Base-by-base conservation (phyloP, 23 tunicate species). In the Oikopleura vanhoeffeni region DNA sequence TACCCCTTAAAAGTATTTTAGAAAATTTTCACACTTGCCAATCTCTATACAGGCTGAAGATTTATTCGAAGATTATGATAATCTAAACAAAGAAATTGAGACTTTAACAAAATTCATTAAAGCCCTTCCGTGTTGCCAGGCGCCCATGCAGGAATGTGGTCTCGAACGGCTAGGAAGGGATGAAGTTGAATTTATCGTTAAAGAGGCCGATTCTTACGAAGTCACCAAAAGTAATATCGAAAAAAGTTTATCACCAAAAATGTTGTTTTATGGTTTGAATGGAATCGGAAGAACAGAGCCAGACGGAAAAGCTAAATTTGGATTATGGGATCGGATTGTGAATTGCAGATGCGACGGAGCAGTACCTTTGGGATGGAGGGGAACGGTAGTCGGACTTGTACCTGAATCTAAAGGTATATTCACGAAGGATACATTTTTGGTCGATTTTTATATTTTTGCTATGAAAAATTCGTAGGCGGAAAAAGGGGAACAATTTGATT, bases 361-460 rank as follows among this genome's bases (percentile, higher is more conserved):
- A 42, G 99, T 95, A 0, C 99, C 99, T 4, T 89, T 88, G 0
- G 92, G 96, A 0, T 88, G 41, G 41, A 86, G 90, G 3, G 99
- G 99, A 24, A 90, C 96, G 28, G 86, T 95, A 32, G 83, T 95
- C 1, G 99, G 99, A 1, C 64, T 49, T 49, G 64, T 49, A 24
- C 64, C 64, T 8, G 64, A 49, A 49, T 49, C 64, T 13, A 13
- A 49, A 49, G 64, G 64, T 49, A 49, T 24, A n/a, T n/a, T n/a
- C n/a, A n/a, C n/a, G n/a, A n/a, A n/a, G n/a, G n/a, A n/a, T n/a
- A n/a, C n/a, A n/a, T n/a, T n/a, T n/a, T n/a, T n/a, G n/a, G n/a
- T n/a, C n/a, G n/a, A n/a, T n/a, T n/a, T n/a, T n/a, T n/a, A n/a
- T n/a, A n/a, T n/a, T n/a, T n/a, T n/a, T n/a, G n/a, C n/a, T n/a